Evolutionary conservation across 2,797 vertebrate species (phyloP), one percentile per base, ranked within the genome.

Genomic region (Myotis pilosus): DNA sequence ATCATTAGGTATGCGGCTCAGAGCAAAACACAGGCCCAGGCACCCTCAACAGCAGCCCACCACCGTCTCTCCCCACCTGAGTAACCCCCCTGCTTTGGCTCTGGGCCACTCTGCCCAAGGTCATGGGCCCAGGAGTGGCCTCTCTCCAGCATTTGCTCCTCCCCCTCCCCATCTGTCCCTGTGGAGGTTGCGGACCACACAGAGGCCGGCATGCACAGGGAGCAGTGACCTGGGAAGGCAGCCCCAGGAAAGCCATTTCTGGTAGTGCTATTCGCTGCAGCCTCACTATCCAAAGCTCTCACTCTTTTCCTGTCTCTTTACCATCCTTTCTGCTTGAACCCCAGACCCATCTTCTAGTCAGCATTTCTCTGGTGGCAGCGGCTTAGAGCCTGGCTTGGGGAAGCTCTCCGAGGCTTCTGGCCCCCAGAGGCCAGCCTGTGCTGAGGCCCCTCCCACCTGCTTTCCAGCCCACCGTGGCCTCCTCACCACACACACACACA

Each of bases 91-190:
- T 30, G 23, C 20, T 0, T 0, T 30, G 22, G 30, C 28, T 10
- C 38, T 36, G n/a, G 60, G 19, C 55, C 30, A 66, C 33, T 44
- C n/a, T 23, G 53, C 28, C 25, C 19, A 3, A 13, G 19, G 13
- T 16, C 38, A 16, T 0, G 0, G 12, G 8, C 3, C 55, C 9
- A 8, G 55, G 30, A 23, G 68, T 0, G 0, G 41, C 53, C 53
- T 41, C 72, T 60, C n/a, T 30, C 47, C 13, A 0, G 51, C 17
- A 8, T 28, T 2, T 49, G 16, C 4, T 36, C 25, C 47, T 28
- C 20, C 74, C 28, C 38, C 62, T n/a, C 9, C 68, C 3, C 23
- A 8, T 12, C 1, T 33, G 60, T 19, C 28, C 62, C 33, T 38
- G 17, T 4, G 28, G 68, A 78, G 80, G 30, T 47, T 0, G 1